Percentiles rank a stretch among this genome's conserved stretches.
Conservation (phyloP, 2,113 vertebrate species). For the Aegypius monachus region DNA sequence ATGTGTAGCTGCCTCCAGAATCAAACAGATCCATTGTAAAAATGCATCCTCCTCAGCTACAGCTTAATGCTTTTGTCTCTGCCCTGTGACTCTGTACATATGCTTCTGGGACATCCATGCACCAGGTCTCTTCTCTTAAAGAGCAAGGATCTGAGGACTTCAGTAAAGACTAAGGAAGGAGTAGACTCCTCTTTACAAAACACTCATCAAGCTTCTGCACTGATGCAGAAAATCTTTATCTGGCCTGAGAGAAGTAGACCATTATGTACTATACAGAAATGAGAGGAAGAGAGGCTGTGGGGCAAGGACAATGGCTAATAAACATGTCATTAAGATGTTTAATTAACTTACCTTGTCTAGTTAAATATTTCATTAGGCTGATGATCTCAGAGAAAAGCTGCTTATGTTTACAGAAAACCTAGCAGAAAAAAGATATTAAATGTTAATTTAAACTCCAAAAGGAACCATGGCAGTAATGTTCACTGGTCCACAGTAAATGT, state of each 20-base stretch:
- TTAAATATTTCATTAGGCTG: neutral
- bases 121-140: neutral
- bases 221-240: neutral
- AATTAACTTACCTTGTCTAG: neutral
- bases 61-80: neutral
- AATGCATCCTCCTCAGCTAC: neutral
- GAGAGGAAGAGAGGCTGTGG: neutral
- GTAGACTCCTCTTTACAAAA: neutral
- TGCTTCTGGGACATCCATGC: neutral
- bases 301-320: neutral
- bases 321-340: neutral
- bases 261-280: neutral
- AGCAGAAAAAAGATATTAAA: neutral
- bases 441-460: neutral
- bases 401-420: neutral
- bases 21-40: neutral
- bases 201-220: neutral
- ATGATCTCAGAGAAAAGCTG: neutral
- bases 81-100: neutral
- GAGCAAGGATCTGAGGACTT: neutral
- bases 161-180: neutral
- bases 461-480: rapidly evolving
- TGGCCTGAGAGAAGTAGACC: neutral
- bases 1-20: neutral
- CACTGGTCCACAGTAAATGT: neutral